Conservation (phyloP, 2,888 invertebrate genomes). For the Ophion ventricosus region DNA sequence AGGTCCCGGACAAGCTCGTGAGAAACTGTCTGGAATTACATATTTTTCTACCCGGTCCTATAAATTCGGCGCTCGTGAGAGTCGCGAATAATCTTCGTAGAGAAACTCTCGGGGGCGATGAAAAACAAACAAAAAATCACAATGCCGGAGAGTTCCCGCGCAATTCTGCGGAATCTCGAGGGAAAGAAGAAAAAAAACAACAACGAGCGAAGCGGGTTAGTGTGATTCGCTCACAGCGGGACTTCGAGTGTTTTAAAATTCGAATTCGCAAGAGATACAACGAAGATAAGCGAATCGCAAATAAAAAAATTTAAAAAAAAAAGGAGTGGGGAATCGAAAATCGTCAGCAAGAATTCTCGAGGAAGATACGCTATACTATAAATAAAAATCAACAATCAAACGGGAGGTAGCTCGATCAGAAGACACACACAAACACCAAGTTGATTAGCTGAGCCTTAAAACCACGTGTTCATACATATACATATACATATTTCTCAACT, state of each 20-base stretch:
- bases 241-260: slow-evolving; percentile 50
- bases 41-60: background rate
- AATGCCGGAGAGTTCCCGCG: background rate
- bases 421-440: slow-evolving; percentile 14
- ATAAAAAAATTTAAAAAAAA: slow-evolving; percentile 16
- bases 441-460: slow-evolving; percentile 32
- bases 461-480: slow-evolving; percentile 18
- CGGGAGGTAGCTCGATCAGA: slow-evolving; percentile 15
- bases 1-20: no score
- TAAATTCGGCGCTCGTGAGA: background rate
- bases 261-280: slow-evolving; percentile 57
- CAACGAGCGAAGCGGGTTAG: slow-evolving; percentile 4
- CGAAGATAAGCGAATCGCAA: slow-evolving; percentile 50
- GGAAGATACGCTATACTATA: slow-evolving; percentile 25
- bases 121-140: slow-evolving; percentile 10
- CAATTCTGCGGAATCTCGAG: slow-evolving; percentile 26
- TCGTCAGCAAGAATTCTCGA: slow-evolving; percentile 29
- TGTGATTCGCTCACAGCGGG: slow-evolving; percentile 49
- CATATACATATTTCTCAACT: slow-evolving; percentile 71
- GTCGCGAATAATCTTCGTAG: slow-evolving; percentile 6
- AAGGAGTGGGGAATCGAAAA: slow-evolving; percentile 28
- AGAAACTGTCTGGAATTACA: background rate
- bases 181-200: slow-evolving; percentile 22
- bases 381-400: slow-evolving; percentile 42
- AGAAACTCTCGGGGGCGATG: background rate